Evolutionary conservation across 2,888 invertebrate species (phyloP).

Genomic region (Synergus itoensis): DNA sequence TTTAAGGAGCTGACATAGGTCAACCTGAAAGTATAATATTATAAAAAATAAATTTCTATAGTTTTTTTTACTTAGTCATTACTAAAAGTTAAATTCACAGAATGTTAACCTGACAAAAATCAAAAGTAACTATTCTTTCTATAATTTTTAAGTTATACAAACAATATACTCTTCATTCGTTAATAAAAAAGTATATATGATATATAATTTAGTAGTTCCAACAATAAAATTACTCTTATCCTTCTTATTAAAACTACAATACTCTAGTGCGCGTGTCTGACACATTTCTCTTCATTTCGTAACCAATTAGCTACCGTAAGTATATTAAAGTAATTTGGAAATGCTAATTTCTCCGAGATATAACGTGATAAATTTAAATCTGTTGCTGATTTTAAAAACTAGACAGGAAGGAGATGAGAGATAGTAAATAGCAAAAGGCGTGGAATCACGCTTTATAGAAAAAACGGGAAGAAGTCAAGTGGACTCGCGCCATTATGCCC

Average conservation of each 20-base stretch:
- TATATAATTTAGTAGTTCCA: too few species aligned
- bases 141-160: too few species aligned
- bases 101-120: too few species aligned
- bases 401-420: neutral
- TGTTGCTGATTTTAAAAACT: neutral
- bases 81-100: too few species aligned
- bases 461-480: neutral
- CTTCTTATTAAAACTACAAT: too few species aligned
- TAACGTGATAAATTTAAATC: neutral
- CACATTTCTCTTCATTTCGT: neutral
- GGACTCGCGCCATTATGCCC: slow-evolving; percentile 45
- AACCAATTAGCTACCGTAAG: slow-evolving; percentile 7
- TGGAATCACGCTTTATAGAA: neutral
- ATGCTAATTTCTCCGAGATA: slow-evolving; percentile 7
- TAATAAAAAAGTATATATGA: too few species aligned
- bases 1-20: neutral
- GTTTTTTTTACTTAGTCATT: too few species aligned
- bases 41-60: too few species aligned
- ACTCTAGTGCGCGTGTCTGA: neutral
- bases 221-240: too few species aligned
- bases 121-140: too few species aligned
- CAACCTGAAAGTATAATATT: neutral
- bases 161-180: too few species aligned
- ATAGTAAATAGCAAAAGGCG: neutral
- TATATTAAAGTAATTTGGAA: neutral